Base-by-base conservation (phyloP, 2,888 invertebrate genomes). In the Drosophila sordidula region DNA sequence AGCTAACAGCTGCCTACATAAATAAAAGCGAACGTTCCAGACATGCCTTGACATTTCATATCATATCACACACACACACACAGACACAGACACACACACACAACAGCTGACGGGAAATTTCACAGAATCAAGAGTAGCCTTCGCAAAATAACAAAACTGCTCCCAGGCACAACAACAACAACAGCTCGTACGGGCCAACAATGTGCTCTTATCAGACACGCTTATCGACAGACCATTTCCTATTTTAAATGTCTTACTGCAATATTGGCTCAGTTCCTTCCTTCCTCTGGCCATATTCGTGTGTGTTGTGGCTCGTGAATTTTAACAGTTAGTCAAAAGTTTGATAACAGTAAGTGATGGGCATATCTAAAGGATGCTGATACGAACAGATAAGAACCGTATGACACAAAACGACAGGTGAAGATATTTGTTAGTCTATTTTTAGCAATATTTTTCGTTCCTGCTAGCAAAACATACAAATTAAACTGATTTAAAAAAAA, bases 31-130 rank as follows among this genome's bases (percentile, higher is more conserved):
- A 59, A 58, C 74, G 57, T 58, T 55, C 70, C 71, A 85, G 88
- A 82, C 83, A 86, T 76, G 76, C 79, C 82, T 82, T 87, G 88
- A 87, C 88, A 85, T 83, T 78, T 78, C 82, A 76, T 70, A 83
- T 83, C 72, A 70, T 73, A 78, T 61, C 73, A 70, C 32, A 50
- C 50, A 34, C 52, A 38, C 22, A 45, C 12, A 45, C 26, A 51
- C 12, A 45, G 25, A 51, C 36, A 36, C 34, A 9, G 18, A 36
- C 47, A 18, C 22, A 26, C 29, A 50, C 34, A 26, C 50, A 56
- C 38, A 42, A 61, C 57, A 59, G 34, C 63, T 42, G 55, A 51
- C 56, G 64, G 66, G 47, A 74, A 38, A 70, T 78, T 80, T 70
- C 39, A 52, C 34, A 45, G 74, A 63, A 66, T 61, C 56, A 62